Base-by-base conservation (phyloP, 1,140 invertebrate species). In the Onthophagus taurus region DNA sequence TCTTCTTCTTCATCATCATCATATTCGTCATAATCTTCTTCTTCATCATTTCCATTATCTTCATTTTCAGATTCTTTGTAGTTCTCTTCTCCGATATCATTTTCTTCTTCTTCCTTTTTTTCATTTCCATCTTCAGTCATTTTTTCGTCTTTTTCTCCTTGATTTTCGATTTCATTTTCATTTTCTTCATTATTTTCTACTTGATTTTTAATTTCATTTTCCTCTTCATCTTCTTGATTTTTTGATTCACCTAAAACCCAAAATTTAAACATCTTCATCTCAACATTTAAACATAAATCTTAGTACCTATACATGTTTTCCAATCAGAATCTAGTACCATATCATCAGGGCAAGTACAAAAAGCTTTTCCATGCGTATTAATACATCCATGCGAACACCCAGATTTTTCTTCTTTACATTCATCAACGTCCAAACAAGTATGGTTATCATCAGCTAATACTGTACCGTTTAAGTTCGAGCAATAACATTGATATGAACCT, bases 391-490 rank as follows among this genome's bases (percentile, higher is more conserved):
- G 54, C 2, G 54, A 56, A 33, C 54, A 56, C 2, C 54, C 54
- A 9, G 30, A 31, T 23, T 30, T 50, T 17, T 42, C 31, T 29
- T 42, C 30, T 3, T 8, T 19, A 38, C 59, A 61, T 26, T 58
- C 55, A 36, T 61, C 33, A 6, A 58, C 36, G 48, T 59, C 53
- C 20, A 48, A 48, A 49, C 77, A 79, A 12, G 59, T 67, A 36
- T 62, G 66, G 5, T 59, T 56, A 52, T 77, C 69, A 1, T 52
- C 39, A 5, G 42, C 45, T n/a, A 76, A 52, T 4, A 43, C 53
- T 47, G 62, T 72, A 6, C 65, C 69, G 7, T 52, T 23, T 4
- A 76, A 76, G 60, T 77, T 4, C 8, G 35, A 29, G 55, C 77
- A 79, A 3, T 70, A 68, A 34, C 47, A 48, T 2, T 16, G 4